A percentile compares a stretch with the other conserved stretches of the same genome.
These are phyloP conservation scores for Pseudonaja textilis DNA, from an alignment of 2,113 vertebrate species.

Conservation along the genomic window DNA sequence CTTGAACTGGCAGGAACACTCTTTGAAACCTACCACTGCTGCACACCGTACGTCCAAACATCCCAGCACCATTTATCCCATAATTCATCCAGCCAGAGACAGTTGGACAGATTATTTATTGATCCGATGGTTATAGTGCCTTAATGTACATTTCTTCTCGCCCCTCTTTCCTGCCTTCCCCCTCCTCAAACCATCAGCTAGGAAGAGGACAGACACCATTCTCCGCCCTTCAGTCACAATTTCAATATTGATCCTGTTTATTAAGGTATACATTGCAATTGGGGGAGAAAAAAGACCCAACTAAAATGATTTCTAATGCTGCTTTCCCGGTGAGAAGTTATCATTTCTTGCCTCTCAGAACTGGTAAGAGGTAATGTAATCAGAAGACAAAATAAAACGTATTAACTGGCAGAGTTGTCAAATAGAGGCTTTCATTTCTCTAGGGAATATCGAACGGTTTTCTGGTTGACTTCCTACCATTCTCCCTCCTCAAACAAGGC, in stretches of 20 bases:
- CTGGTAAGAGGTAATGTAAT: conserved; percentile 37
- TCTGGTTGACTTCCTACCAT: not conserved
- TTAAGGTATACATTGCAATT: conserved; percentile 47
- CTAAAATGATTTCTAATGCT: conserved; percentile 56
- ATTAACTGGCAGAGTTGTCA: not conserved
- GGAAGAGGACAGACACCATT: conserved; percentile 41
- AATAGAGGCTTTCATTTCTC: not conserved
- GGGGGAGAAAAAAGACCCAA: conserved; percentile 13
- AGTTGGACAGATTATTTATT: conserved; percentile 64
- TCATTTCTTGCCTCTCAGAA: conserved; percentile 45
- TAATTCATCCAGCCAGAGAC: conserved; percentile 57
- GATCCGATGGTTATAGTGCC: conserved; percentile 56
- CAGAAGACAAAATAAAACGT: conserved; percentile 26
- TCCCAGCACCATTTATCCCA: conserved; percentile 47
- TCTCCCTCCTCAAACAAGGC: not conserved
- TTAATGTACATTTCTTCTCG: conserved; percentile 55
- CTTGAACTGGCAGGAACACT: too few relatives aligned
- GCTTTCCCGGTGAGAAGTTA: conserved; percentile 50
- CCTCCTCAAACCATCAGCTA: conserved; percentile 12
- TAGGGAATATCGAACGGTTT: not conserved
- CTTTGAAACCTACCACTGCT: too few relatives aligned
- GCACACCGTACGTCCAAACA: conserved; percentile 28
- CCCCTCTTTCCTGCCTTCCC: not conserved
- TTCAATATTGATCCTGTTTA: conserved; percentile 51
- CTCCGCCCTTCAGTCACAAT: conserved; percentile 58